Evolutionary conservation across 2,888 invertebrate genomes (phyloP), one percentile per base, ranked within the genome.

Genomic region (Lymantria dispar): DNA sequence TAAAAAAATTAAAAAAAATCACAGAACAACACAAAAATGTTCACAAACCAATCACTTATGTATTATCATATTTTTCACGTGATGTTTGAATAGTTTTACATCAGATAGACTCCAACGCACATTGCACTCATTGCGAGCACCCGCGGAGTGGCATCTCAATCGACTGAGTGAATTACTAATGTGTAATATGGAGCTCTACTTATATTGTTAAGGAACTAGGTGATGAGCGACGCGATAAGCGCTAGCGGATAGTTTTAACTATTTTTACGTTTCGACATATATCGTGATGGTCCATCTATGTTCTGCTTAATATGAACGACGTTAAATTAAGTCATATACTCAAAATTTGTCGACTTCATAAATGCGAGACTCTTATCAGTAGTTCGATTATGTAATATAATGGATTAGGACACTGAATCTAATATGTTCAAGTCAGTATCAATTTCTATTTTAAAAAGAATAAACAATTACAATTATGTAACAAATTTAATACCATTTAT

Each of bases 121-220:
- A 63, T 45, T 74, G 78, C 77, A 78, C 80, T 80, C 83, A 60
- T 54, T 58, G 70, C 85, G 86, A 81, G 85, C 80, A 80, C 79
- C 72, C 83, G 82, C 81, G 71, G 84, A 83, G 84, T 82, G 72
- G 69, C 78, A 83, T 85, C 81, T 82, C 77, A 78, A 73, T 74
- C 76, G 75, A 87, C 87, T 88, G 83, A 76, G 74, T 64, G 62
- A 64, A 73, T 72, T 80, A 80, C 73, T 69, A 74, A 72, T 68
- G 64, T 70, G 69, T 70, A 76, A 75, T 77, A 69, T 60, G 65
- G 66, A 74, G 74, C 63, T 73, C 74, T 72, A 78, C 76, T 78
- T 81, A 64, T 66, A 72, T 72, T 70, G 57, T 51, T 56, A 37
- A 43, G 37, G 36, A 49, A 42, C 52, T 47, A 40, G 12, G 72